Base-by-base conservation (phyloP, 2,113 vertebrate species). In the Brachyhypopomus occidentalis region DNA sequence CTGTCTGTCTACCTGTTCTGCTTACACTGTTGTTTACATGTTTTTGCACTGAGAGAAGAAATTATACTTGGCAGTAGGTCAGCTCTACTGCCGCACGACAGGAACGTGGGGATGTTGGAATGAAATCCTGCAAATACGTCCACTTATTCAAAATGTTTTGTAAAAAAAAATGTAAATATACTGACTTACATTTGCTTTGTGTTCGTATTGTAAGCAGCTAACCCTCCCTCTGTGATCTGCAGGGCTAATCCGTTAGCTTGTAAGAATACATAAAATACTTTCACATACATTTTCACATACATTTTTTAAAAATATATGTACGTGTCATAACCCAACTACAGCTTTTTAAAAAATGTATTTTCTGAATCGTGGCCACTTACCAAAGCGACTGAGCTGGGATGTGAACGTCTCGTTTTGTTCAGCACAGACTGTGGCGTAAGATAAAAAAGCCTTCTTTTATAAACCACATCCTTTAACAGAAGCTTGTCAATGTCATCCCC, bases 401-500 rank as follows among this genome's bases (percentile, higher is more conserved):
- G 36, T 60, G n/a, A 69, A 27, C 30, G 41, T 66, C 80, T 30
- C 72, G 63, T 45, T 69, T 55, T 38, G 48, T 52, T 75, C 63
- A 81, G 19, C 60, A 55, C 48, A 62, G 64, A 81, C 72, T 81
- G 73, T 70, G 72, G 79, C 48, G 55, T 76, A 55, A 75, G 80
- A 81, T 74, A 60, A 77, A 79, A 66, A 82, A 64, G n/a, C 82
- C 80, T 85, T 82, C 80, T 85, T 55, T 77, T 82, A 82, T 85
- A 63, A 78, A 85, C 84, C 84, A 85, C 84, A 85, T 85, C 84
- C 84, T 82, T 82, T 59, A 76, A 48, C 64, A 85, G 75, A 81
- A 58, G 62, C 63, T 8, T 74, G 66, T 34, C 52, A 25, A 36
- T 79, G 55, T 23, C 55, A 23, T 60, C 59, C 48, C 23, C 67